Evolutionary conservation across 1,140 invertebrate species (phyloP).

Genomic region (Pectinophora gossypiella): DNA sequence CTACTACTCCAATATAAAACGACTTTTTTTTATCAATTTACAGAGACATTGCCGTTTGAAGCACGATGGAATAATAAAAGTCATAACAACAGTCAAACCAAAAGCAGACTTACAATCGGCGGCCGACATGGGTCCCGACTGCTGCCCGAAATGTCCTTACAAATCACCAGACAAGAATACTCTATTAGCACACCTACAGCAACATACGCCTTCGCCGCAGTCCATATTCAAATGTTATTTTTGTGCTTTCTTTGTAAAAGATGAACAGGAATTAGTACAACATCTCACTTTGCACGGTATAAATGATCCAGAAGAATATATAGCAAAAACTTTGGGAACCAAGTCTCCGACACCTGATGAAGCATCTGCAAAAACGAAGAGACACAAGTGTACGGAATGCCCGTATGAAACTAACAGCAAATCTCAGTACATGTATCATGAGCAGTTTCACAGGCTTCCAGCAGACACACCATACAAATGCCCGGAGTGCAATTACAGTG

Average conservation of each 20-base stretch:
- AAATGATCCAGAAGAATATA: conserved; percentile 66
- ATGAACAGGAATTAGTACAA: conserved; percentile 64
- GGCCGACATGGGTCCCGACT: conserved; percentile 51
- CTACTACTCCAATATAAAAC: too few relatives aligned
- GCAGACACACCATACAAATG: conserved; percentile 86
- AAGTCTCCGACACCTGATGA: conserved; percentile 48
- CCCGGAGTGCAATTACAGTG: conserved; percentile 87
- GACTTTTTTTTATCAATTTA: conserved; percentile 32
- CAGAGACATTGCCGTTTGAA: conserved; percentile 85
- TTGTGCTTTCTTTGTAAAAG: conserved; percentile 86
- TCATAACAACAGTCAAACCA: conserved; percentile 74
- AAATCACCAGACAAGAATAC: conserved; percentile 78
- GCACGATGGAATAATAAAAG: conserved; percentile 82
- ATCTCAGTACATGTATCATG: conserved; percentile 89
- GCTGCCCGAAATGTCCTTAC: conserved; percentile 87
- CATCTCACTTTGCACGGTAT: conserved; percentile 66
- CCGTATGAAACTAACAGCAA: conserved; percentile 90
- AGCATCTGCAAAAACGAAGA: conserved; percentile 52
- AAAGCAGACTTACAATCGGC: conserved; percentile 37
- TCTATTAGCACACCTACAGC: conserved; percentile 82
- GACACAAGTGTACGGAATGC: conserved; percentile 83
- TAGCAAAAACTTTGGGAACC: conserved; percentile 55
- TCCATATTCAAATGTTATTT: conserved; percentile 87
- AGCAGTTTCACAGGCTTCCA: conserved; percentile 86
- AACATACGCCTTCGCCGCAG: conserved; percentile 82